Evolutionary conservation across 2,113 vertebrate species (phyloP).

Genomic region (Oreotragus oreotragus): DNA sequence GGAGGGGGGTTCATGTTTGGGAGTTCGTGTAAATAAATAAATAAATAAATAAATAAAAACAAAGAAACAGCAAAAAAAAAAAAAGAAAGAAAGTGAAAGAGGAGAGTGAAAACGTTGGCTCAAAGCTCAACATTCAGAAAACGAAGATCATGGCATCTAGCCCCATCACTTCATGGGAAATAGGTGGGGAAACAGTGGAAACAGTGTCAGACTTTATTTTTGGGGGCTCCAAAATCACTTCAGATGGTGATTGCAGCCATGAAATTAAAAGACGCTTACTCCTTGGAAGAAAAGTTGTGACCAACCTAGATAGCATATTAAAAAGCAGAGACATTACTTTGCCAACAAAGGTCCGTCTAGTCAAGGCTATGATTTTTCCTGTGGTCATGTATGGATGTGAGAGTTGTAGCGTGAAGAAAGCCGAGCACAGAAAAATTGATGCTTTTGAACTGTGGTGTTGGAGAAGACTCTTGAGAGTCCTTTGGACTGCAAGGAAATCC

Average conservation of each 20-base stretch:
- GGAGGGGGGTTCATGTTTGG: too few species aligned
- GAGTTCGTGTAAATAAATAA: too few species aligned
- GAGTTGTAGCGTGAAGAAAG: not conserved
- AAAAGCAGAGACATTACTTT: not conserved
- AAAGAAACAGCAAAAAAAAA: too few species aligned
- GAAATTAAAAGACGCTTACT: not conserved
- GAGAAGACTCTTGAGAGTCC: not conserved
- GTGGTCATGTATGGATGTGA: not conserved
- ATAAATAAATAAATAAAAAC: too few species aligned
- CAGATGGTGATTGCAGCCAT: not conserved
- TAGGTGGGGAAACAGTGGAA: too few species aligned
- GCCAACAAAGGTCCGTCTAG: fast-evolving
- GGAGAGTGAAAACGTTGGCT: too few species aligned
- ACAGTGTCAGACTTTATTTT: too few species aligned
- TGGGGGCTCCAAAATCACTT: not conserved
- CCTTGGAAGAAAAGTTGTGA: not conserved
- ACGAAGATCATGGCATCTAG: too few species aligned
- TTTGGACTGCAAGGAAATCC: not conserved
- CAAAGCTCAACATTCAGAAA: too few species aligned
- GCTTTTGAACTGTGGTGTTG: not conserved
- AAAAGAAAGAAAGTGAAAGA: too few species aligned
- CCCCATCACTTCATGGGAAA: too few species aligned
- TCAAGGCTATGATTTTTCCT: not conserved
- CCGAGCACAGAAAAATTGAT: not conserved
- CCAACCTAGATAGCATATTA: not conserved